Evolutionary conservation across 2,888 invertebrate genomes (phyloP).

Genomic region (Dermolepida albohirtum): DNA sequence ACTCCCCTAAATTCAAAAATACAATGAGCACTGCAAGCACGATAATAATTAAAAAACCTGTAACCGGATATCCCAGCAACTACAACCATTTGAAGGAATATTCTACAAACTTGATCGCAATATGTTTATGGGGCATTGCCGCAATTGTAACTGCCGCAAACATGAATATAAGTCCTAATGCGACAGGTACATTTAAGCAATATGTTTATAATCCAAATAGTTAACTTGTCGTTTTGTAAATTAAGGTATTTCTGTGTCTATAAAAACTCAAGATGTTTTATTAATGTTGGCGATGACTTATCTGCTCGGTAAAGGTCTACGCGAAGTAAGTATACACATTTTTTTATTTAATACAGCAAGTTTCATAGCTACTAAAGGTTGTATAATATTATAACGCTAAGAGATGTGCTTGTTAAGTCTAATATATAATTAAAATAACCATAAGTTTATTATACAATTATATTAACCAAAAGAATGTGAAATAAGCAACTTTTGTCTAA

Average conservation of each 20-base stretch:
- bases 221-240: not conserved
- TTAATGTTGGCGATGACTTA: constrained; percentile 54
- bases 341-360: too few relatives aligned
- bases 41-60: constrained; percentile 53
- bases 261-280: constrained; percentile 57
- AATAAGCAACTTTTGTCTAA: too few relatives aligned
- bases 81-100: constrained; percentile 29
- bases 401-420: too few relatives aligned
- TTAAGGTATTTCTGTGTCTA: constrained; percentile 55
- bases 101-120: constrained; percentile 45
- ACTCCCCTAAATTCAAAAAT: constrained; percentile 26
- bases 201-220: not conserved
- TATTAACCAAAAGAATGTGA: too few relatives aligned
- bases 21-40: constrained; percentile 55
- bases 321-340: constrained; percentile 43
- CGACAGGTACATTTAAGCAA: constrained; percentile 53
- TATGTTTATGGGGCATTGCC: constrained; percentile 57
- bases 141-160: constrained; percentile 57
- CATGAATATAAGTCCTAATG: constrained; percentile 54
- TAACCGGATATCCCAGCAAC: constrained; percentile 36
- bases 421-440: too few relatives aligned
- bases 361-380: too few relatives aligned
- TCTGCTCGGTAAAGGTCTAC: constrained; percentile 56
- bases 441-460: too few relatives aligned
- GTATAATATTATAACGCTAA: too few relatives aligned